A percentile compares a stretch with the other conserved stretches of the same genome.
Evolutionary conservation across 2,888 invertebrate genomes (phyloP).

Genomic region (Poecilus cupreus): DNA sequence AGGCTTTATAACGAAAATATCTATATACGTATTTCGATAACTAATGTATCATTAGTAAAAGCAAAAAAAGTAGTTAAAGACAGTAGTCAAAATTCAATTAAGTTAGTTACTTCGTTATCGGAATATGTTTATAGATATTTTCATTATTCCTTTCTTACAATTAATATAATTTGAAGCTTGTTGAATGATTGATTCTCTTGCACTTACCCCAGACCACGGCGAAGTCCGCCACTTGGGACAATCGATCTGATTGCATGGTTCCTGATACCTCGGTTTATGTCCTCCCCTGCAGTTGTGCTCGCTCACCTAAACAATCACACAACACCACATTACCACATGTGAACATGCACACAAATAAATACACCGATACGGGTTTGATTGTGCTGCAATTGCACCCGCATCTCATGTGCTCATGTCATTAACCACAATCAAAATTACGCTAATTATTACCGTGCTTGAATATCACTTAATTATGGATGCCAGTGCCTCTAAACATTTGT

Average conservation of each 20-base stretch:
- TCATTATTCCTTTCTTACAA: too few relatives aligned
- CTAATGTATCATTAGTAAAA: too few relatives aligned
- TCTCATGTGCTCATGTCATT: not conserved
- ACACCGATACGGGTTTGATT: not conserved
- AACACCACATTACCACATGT: not conserved
- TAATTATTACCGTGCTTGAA: too few relatives aligned
- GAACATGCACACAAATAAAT: not conserved
- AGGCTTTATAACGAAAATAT: too few relatives aligned
- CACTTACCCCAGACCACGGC: conserved; percentile 93
- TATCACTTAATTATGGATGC: too few relatives aligned
- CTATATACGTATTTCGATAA: too few relatives aligned
- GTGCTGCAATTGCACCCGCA: not conserved
- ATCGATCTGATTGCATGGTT: conserved; percentile 88
- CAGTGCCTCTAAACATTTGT: not conserved
- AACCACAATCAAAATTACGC: not conserved
- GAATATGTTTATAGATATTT: too few relatives aligned
- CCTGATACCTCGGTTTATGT: conserved; percentile 86
- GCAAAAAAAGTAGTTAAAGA: too few relatives aligned
- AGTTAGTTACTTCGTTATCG: too few relatives aligned
- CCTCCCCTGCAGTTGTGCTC: conserved; percentile 86
- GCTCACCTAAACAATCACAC: conserved; percentile 75
- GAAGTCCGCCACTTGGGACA: conserved; percentile 93
- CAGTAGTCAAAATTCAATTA: too few relatives aligned
- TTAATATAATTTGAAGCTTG: too few relatives aligned
- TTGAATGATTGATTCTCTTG: not conserved